Evolutionary conservation across 2,113 vertebrate species (phyloP).

Genomic region (Pleuronectes platessa): DNA sequence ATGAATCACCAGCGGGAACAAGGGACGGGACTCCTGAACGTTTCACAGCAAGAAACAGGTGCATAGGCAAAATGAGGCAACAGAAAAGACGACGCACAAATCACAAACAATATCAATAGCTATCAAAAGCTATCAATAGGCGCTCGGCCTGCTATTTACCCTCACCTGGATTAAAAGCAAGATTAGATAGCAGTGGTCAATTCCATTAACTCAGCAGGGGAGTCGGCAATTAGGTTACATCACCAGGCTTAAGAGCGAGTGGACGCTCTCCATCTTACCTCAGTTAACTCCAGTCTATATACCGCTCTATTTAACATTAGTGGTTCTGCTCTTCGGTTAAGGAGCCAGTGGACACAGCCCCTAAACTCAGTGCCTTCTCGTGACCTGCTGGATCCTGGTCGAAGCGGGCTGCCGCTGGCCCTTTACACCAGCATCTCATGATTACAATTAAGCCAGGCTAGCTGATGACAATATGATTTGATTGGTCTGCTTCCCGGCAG

Average conservation of each 20-base stretch:
- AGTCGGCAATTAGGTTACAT: constrained; percentile 39
- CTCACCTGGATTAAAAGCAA: constrained; percentile 64
- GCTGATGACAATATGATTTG: constrained; percentile 53
- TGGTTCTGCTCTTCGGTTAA: constrained; percentile 1
- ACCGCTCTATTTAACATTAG: background rate
- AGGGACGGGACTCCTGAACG: background rate
- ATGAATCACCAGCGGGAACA: constrained; percentile 10
- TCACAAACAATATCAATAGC: constrained; percentile 11
- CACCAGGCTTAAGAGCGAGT: constrained; percentile 21
- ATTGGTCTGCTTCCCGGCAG: constrained; percentile 48
- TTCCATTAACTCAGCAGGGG: constrained; percentile 66
- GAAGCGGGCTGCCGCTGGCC: constrained; percentile 2
- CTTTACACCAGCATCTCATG: constrained; percentile 25
- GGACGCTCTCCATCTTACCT: background rate
- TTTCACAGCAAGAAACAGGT: constrained; percentile 6
- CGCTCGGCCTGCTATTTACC: constrained; percentile 21
- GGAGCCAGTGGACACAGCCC: background rate
- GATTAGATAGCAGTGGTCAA: constrained; percentile 41
- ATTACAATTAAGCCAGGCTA: constrained; percentile 39
- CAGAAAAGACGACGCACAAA: background rate
- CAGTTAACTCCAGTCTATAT: constrained; percentile 11
- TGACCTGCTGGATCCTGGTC: constrained; percentile 6
- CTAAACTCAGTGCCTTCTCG: constrained; percentile 3
- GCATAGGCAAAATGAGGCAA: background rate
- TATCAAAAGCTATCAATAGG: constrained; percentile 21